phyloP scores from a whole-genome alignment of 2,797 vertebrate genomes.

The Huso huso region DNA sequence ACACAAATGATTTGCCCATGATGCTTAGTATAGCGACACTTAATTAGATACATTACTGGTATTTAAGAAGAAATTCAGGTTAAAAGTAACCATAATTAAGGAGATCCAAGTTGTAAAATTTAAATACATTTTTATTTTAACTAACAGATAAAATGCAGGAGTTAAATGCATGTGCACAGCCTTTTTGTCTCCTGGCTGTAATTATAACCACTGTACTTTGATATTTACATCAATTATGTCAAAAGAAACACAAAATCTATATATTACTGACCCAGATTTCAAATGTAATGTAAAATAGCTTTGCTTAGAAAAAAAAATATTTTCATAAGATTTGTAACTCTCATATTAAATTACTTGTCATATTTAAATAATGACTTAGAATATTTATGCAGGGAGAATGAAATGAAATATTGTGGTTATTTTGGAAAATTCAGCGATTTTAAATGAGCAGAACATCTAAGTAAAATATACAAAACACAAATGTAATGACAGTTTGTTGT shows the following conservation, averaged over 20 bases:
- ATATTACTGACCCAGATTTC: background rate
- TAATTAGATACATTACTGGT: too few relatives aligned
- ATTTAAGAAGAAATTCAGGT: too few relatives aligned
- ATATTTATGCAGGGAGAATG: slow-evolving; percentile 2
- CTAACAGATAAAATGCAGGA: too few relatives aligned
- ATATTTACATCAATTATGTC: background rate
- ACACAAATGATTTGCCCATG: too few relatives aligned
- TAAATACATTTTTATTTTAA: too few relatives aligned
- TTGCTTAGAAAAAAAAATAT: slow-evolving; percentile 1
- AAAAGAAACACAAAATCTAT: slow-evolving; percentile 5
- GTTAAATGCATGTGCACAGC: too few relatives aligned
- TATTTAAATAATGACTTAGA: slow-evolving; percentile 7
- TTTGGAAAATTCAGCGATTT: slow-evolving; percentile 5
- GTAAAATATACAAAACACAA: background rate
- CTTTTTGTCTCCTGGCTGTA: too few relatives aligned
- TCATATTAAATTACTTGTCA: slow-evolving; percentile 8
- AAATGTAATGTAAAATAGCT: slow-evolving; percentile 2
- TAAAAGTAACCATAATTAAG: too few relatives aligned
- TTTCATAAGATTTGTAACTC: slow-evolving; percentile 2
- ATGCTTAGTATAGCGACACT: too few relatives aligned
- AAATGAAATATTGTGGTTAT: slow-evolving; percentile 2
- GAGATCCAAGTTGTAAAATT: too few relatives aligned
- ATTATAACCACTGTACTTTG: slow-evolving; percentile 27
- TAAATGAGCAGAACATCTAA: background rate
- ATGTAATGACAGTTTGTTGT: background rate